Evolutionary conservation across 2,797 vertebrate species (phyloP), one percentile per base, ranked within the genome.

Genomic region (Eutrigla gurnardus): DNA sequence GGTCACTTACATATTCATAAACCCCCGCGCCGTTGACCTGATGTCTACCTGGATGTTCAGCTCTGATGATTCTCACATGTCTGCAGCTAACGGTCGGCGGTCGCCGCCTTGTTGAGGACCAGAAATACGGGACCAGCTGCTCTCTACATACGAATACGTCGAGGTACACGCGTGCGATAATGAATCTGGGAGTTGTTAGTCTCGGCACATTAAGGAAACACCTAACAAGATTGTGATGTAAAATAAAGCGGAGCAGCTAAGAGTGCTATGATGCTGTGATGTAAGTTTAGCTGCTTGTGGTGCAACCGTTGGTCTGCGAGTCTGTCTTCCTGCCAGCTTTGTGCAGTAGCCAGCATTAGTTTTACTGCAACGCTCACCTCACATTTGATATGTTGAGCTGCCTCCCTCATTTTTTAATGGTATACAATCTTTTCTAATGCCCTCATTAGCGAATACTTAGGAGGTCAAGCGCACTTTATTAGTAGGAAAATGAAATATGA

Each of bases 251-350:
- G 12, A 55, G 63, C 61, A 37, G 66, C 47, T 59, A 45, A 73
- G 63, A 65, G 65, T 25, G 25, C 52, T 57, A 66, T 75, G 71
- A 83, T 80, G 66, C 76, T 75, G 75, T 70, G 77, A 84, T 88
- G 77, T 76, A 65, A 70, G 78, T 79, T 66, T 35, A 73, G 81
- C 80, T 58, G 67, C 5, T 70, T 79, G 78, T 60, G 84, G 58
- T 68, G 83, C 69, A 86, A 81, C 81, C 71, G 69, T 76, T 83
- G 83, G 82, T 77, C 43, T 47, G 37, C 13, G 67, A 37, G 61
- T 74, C 60, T 0, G 0, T 32, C 62, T 45, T 43, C 36, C 50
- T 65, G 77, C 67, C 80, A 74, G 58, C 75, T 15, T 54, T 58
- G 50, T 67, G 66, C 60, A 55, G 80, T 17, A 76, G 77, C 77